These are phyloP conservation scores for Melitaea cinxia DNA, from an alignment of 1,140 invertebrate genomes.

Conservation along the genomic window DNA sequence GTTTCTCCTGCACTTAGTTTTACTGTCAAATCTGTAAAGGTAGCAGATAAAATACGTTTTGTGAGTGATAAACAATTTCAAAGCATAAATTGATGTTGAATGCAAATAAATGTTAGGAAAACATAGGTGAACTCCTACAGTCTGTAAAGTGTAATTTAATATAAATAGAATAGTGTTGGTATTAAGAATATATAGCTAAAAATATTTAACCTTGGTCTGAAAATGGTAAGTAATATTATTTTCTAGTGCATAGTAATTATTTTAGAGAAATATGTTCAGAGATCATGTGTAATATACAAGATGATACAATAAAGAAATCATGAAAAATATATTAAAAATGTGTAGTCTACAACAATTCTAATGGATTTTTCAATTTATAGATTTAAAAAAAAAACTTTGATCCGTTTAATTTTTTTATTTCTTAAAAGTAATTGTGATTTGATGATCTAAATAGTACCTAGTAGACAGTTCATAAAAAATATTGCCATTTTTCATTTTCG, in stretches of 20 bases:
- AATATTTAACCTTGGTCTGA: slow-evolving; percentile 53
- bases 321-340: background rate
- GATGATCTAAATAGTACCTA: no score
- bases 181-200: slow-evolving; percentile 15
- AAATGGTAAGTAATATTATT: slow-evolving; percentile 46
- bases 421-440: no score
- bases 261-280: background rate
- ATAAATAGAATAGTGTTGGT: slow-evolving; percentile 12
- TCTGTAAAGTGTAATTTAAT: slow-evolving; percentile 8
- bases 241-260: slow-evolving; percentile 14
- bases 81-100: slow-evolving; percentile 11
- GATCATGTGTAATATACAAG: background rate
- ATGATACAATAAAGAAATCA: background rate
- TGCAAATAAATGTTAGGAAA: slow-evolving; percentile 15
- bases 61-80: slow-evolving; percentile 18
- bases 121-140: background rate
- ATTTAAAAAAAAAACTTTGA: no score
- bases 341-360: background rate
- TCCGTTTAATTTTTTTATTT: no score
- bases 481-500: no score
- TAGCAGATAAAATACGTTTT: slow-evolving; percentile 21
- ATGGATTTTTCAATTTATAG: background rate
- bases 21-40: slow-evolving; percentile 18
- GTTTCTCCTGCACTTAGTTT: slow-evolving; percentile 17
- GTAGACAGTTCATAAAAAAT: no score